Percentiles rank a stretch among this genome's conserved stretches.
Conservation (phyloP, 2,888 invertebrate species). For the Cepaea hortensis region DNA sequence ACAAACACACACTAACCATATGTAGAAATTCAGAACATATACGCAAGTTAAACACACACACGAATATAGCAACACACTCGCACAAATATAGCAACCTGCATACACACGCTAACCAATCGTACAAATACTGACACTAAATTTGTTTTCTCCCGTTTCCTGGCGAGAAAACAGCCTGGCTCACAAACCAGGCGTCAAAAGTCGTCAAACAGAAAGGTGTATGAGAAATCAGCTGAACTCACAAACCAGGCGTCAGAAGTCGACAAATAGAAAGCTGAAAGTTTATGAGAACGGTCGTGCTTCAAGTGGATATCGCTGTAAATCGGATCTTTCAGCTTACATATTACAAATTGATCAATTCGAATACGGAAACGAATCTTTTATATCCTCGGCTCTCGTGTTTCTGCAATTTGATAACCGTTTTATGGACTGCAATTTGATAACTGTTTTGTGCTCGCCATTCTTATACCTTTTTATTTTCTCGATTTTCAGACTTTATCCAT, state of each 20-base stretch:
- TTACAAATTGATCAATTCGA: constrained; percentile 14
- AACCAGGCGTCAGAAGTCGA: neutral
- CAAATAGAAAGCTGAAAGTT: neutral
- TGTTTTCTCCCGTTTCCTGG: too few relatives aligned
- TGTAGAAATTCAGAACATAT: too few relatives aligned
- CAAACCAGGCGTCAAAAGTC: neutral
- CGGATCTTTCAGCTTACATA: constrained; percentile 14
- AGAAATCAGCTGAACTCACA: neutral
- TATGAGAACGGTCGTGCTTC: neutral
- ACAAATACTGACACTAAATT: too few relatives aligned
- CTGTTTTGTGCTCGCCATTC: neutral
- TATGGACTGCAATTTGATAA: neutral
- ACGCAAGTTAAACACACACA: too few relatives aligned
- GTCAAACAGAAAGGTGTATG: neutral
- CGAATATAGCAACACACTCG: too few relatives aligned
- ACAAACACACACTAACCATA: too few relatives aligned
- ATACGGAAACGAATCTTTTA: constrained; percentile 11
- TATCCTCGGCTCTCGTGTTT: neutral
- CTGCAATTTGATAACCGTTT: constrained; percentile 21
- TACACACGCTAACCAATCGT: too few relatives aligned
- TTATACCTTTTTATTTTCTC: too few relatives aligned
- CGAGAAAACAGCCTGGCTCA: neutral
- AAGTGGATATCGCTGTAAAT: constrained; percentile 20
- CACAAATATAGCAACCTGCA: too few relatives aligned
- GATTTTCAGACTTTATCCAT: too few relatives aligned